Conservation (phyloP, 2,888 invertebrate genomes). For the Parasteatoda lunata region DNA sequence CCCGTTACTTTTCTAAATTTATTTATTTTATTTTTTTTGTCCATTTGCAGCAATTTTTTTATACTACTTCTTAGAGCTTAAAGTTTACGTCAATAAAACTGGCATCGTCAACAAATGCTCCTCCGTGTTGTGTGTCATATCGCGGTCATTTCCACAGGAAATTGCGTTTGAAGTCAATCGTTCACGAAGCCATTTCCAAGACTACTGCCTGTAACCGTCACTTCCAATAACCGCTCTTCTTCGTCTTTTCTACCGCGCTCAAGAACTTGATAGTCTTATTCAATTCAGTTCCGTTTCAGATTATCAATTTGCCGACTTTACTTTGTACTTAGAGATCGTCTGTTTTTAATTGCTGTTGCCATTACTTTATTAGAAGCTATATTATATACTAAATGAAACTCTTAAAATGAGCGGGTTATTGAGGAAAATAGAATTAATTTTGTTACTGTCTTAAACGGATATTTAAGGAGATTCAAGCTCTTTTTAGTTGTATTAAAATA, state of each 20-base stretch:
- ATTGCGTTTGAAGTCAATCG: constrained; percentile 28
- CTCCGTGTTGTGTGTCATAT: constrained; percentile 17
- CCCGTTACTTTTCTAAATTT: neutral
- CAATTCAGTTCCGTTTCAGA: neutral
- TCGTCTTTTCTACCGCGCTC: constrained; percentile 5
- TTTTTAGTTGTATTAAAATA: too few species aligned
- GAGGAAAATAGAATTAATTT: too few species aligned
- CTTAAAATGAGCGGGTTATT: too few species aligned
- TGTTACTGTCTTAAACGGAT: too few species aligned
- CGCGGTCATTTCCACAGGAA: constrained; percentile 29
- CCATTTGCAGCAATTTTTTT: neutral
- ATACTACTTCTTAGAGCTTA: neutral
- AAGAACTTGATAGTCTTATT: neutral
- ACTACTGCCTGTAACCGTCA: constrained; percentile 21
- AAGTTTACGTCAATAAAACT: neutral
- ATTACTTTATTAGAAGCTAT: neutral
- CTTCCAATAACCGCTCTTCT: neutral
- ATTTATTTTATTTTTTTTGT: neutral
- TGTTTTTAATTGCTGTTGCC: neutral
- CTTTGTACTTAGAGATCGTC: neutral
- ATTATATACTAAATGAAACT: too few species aligned
- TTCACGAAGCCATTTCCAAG: neutral
- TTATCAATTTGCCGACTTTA: neutral
- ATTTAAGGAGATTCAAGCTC: too few species aligned
- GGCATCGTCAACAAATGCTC: neutral